phyloP scores from a whole-genome alignment of 2,113 vertebrate species.

The Rhinolophus sinicus region DNA sequence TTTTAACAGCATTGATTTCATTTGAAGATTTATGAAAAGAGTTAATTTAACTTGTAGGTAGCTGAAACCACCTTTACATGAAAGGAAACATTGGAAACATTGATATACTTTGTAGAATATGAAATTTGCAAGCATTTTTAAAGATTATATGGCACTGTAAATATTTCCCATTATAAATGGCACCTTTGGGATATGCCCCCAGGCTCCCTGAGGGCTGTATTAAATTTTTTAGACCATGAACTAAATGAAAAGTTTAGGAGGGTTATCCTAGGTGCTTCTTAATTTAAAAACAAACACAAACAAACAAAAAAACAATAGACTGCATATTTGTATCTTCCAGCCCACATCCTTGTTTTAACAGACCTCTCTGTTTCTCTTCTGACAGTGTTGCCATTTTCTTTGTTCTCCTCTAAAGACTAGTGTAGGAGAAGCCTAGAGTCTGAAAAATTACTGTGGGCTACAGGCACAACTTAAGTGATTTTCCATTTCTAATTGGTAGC shows the following conservation, averaged over 20 bases:
- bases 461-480: neutral
- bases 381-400: neutral
- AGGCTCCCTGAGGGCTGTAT: neutral
- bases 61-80: neutral
- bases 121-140: neutral
- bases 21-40: neutral
- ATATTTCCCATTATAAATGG: neutral
- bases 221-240: neutral
- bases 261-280: neutral
- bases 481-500: conserved; percentile 28
- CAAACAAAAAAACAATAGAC: neutral
- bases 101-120: neutral
- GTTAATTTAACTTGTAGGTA: neutral
- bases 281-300: neutral
- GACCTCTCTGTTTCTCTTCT: neutral
- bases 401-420: neutral
- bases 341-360: neutral
- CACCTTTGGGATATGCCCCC: neutral
- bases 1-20: conserved; percentile 1
- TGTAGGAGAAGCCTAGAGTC: neutral
- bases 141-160: neutral
- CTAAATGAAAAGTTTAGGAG: neutral
- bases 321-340: neutral
- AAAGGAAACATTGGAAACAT: neutral
- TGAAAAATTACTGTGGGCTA: neutral